Conservation (phyloP, 2,888 invertebrate genomes). For the Pristionchus arcanus region DNA sequence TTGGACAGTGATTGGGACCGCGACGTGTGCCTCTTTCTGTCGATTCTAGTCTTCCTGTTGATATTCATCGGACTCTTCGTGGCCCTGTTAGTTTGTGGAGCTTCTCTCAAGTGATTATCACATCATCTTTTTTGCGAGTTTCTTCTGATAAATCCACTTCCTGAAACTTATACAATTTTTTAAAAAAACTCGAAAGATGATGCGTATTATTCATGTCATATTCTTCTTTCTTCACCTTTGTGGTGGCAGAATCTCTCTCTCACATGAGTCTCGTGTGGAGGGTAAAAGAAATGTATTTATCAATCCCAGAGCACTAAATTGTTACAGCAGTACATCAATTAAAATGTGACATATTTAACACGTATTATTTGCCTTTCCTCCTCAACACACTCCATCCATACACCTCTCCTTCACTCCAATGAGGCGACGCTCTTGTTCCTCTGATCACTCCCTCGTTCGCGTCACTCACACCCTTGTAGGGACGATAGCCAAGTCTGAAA, state of each 20-base stretch:
- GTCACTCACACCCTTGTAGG: constrained; percentile 25
- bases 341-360: too few species aligned
- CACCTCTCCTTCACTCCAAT: not conserved
- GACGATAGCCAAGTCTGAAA: constrained; percentile 11
- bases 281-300: too few species aligned
- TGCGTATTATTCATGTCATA: too few species aligned
- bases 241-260: too few species aligned
- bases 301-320: too few species aligned
- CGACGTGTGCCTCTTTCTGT: not conserved
- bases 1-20: not conserved
- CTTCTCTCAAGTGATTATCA: not conserved
- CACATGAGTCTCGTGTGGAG: too few species aligned
- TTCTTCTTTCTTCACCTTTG: too few species aligned
- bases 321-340: too few species aligned
- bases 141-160: too few species aligned
- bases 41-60: not conserved
- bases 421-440: not conserved
- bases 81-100: not conserved
- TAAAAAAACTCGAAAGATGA: too few species aligned
- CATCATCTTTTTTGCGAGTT: not conserved
- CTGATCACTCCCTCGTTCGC: constrained; percentile 15
- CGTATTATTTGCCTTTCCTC: too few species aligned
- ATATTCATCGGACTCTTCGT: not conserved
- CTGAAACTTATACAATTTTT: too few species aligned
- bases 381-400: not conserved